Evolutionary conservation across 37 sponge, comb jelly and placozoan genomes (phyloP), one percentile per base, ranked within the genome.

Genomic region (Chondrosia reniformis): DNA sequence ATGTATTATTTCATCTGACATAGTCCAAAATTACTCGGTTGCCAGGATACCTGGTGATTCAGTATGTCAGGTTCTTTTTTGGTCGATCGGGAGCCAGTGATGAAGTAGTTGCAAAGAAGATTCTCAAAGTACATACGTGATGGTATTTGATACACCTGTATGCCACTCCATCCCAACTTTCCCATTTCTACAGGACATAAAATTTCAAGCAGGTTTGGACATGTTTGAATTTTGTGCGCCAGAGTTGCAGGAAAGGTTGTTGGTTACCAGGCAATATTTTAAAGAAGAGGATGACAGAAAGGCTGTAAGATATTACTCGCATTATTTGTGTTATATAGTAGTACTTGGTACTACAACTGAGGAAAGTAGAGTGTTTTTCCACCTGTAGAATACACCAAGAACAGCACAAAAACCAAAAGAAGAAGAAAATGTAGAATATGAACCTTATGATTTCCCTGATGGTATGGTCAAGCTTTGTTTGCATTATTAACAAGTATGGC

Each of bases 21-120:
- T 65, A 82, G 81, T 95, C 99, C 4, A 82, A 45, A 1, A 78
- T 98, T 0, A 58, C 80, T 52, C 81, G 99, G 4, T 75, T 98
- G 5, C 99, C 99, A 3, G 91, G 67, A 45, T 98, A 98, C 83
- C 89, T 98, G 43, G 79, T 89, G 4, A 77, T 98, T 33, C 97
- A 98, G 83, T 91, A 88, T 46, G 81, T 98, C 24, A 65, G 99
- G 72, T 98, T 98, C 81, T 93, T 86, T 76, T 80, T 89, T 1
- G 94, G 94, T n/a, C 78, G 82, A 76, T 84, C 87, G 34, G 82
- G 74, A 9, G 84, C 80, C 32, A 61, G 74, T 33, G 89, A 86
- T 10, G 94, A 89, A 42, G 37, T 89, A 37, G 87, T 93, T 2
- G 32, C 89, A 0, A 89, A 86, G 77, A 93, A 93, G 52, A 84